Base-by-base conservation (phyloP, 2,113 vertebrate genomes). In the Euleptes europaea region DNA sequence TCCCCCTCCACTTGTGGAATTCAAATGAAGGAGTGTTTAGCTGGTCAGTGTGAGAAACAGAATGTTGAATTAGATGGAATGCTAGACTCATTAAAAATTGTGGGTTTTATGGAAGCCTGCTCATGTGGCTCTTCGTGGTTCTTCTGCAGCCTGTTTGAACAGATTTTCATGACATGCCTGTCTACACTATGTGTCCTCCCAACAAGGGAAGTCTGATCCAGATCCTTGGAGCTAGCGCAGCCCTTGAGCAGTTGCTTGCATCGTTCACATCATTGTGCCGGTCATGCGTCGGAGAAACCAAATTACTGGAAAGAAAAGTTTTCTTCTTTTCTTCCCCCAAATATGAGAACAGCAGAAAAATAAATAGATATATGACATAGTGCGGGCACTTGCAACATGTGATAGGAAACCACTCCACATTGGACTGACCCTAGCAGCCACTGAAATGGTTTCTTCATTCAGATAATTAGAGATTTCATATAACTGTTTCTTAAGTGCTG, bases 381-480 rank as follows among this genome's bases (percentile, higher is more conserved):
- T 73, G 81, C 44, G 70, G 49, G 8, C 23, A 60, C 4, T 71
- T 84, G 65, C 70, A 76, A 31, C 75, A 78, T 42, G 5, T 78
- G 47, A 78, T 49, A 70, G 65, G 74, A 84, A 78, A 78, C 74
- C 14, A 7, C 74, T 84, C 47, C 38, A 57, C 17, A 26, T 12
- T 51, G 65, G n/a, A 77, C 63, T 70, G 17, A 78, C 65, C 63
- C 35, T 78, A 54, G 11, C 35, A 67, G 75, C 63, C 35, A 69
- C 65, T 84, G 65, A 84, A 44, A 70, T 23, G 49, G 33, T 57
- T 70, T 71, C 38, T 84, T 38, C 75, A 70, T 78, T 70, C 75
- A 71, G 75, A 78, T 78, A 84, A 84, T 78, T 78, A 78, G 38
- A 78, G 49, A 60, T 38, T 44, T 78, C 23, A 40, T 47, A 28